Base-by-base conservation (phyloP, 2,797 vertebrate genomes). In the Artibeus jamaicensis region DNA sequence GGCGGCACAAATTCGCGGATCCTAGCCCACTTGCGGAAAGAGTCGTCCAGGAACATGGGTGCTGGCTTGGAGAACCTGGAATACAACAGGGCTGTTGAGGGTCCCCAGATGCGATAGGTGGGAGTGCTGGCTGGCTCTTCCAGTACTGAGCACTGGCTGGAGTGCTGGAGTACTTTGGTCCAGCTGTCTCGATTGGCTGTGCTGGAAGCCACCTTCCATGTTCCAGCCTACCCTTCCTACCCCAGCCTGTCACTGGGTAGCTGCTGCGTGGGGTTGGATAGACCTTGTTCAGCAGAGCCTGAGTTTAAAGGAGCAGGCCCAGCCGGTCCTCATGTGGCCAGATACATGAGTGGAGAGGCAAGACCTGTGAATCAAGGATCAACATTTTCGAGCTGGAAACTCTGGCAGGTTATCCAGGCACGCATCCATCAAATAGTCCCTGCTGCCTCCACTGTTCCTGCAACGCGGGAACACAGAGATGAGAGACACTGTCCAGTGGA, bases 21-120 rank as follows among this genome's bases (percentile, higher is more conserved):
- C 98, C 99, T 99, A 71, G 98, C 98, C 97, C 99, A 99, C 88
- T 98, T 99, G 97, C 98, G 99, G 98, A 99, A 99, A 98, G 99
- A 99, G 95, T 98, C 98, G 97, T 99, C 99, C 77, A 99, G 99
- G 98, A 99, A 99, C 99, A 99, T 99, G 95, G 99, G 99, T 46
- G 99, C 99, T 97, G 98, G 98, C 98, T 99, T 99, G 16, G 98
- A 98, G 98, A 99, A 99, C 99, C 99, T 99, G 98, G 94, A 98
- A 98, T 96, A 55, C 91, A 98, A 97, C 9, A 88, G 53, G 39
- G 42, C 77, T 48, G 65, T n/a, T 95, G 73, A 96, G 93, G 74
- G 62, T 59, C 59, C 83, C 88, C 86, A n/a, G 32, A 81, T 2
- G 15, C 50, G 26, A 71, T 0, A 32, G 34, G 82, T 50, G 70